phyloP scores from a whole-genome alignment of 1,140 invertebrate species.

The Cecropterus lyciades region DNA sequence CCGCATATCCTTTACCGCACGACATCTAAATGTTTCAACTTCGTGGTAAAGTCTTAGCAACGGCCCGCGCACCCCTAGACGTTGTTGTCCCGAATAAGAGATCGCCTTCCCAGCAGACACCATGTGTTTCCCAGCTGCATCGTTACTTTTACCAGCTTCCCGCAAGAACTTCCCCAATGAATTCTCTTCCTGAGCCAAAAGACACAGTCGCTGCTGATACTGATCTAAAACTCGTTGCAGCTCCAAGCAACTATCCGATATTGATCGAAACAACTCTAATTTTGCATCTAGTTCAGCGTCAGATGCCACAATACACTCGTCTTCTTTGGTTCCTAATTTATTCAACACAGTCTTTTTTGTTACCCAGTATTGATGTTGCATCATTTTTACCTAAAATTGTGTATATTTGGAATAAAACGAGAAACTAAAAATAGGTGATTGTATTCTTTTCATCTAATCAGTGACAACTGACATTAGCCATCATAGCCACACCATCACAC shows the following conservation, averaged over 20 bases:
- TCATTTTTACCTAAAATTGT: constrained; percentile 69
- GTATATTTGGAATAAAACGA: not conserved
- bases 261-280: constrained; percentile 97
- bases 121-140: constrained; percentile 95
- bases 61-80: constrained; percentile 93
- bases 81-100: constrained; percentile 97
- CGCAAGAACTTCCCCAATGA: constrained; percentile 97
- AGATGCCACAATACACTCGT: constrained; percentile 97
- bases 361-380: constrained; percentile 99
- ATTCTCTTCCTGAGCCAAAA: constrained; percentile 98
- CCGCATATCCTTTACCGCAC: constrained; percentile 97
- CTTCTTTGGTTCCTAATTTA: constrained; percentile 98
- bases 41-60: constrained; percentile 95
- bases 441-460: constrained; percentile 8
- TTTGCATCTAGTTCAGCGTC: constrained; percentile 99
- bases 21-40: constrained; percentile 97
- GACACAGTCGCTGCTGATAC: constrained; percentile 97
- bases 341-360: constrained; percentile 97
- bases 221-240: constrained; percentile 96
- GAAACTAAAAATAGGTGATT: constrained; percentile 7
- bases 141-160: constrained; percentile 95
- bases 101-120: constrained; percentile 96
- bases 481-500: not conserved
- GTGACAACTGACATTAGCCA: constrained; percentile 6
- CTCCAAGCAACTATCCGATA: constrained; percentile 95